A percentile compares a stretch with the other conserved stretches of the same genome.
Evolutionary conservation across 1,140 invertebrate species (phyloP).

Genomic region (Drosophila navojoa): DNA sequence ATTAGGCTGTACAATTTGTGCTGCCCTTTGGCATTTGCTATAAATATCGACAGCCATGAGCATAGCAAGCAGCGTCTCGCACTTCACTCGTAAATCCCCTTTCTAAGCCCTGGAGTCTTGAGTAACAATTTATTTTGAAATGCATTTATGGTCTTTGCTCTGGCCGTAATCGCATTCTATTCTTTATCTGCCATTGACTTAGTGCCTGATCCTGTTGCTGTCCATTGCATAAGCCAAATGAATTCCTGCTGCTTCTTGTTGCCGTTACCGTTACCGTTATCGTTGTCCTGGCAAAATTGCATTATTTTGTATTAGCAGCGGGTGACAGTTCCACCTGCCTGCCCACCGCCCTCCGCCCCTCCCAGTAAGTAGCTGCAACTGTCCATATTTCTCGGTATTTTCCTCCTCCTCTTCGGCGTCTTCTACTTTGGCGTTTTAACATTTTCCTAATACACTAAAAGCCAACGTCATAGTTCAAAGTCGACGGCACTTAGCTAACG

Average conservation of each 20-base stretch:
- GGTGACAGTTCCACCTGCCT: neutral
- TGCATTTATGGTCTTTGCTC: neutral
- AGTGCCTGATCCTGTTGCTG: slow-evolving; percentile 6
- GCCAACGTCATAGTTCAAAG: slow-evolving; percentile 78
- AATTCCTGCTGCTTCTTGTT: slow-evolving; percentile 44
- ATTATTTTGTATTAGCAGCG: slow-evolving; percentile 72
- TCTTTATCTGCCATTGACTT: slow-evolving; percentile 4
- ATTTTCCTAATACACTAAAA: slow-evolving; percentile 78
- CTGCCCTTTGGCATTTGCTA: too few species aligned
- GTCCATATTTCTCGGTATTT: slow-evolving; percentile 1
- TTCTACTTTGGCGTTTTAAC: slow-evolving; percentile 36
- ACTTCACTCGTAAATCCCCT: too few species aligned
- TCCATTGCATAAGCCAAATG: slow-evolving; percentile 66
- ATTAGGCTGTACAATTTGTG: too few species aligned
- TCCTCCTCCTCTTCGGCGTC: neutral
- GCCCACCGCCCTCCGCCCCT: neutral
- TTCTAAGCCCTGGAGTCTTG: too few species aligned
- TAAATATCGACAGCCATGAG: too few species aligned
- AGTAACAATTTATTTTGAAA: neutral
- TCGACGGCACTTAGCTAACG: slow-evolving; percentile 66
- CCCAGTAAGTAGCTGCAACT: slow-evolving; percentile 43
- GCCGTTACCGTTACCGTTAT: slow-evolving; percentile 9
- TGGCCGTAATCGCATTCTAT: slow-evolving; percentile 5
- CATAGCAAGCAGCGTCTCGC: too few species aligned
- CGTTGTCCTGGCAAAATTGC: slow-evolving; percentile 68